Percentiles rank a stretch among this genome's conserved stretches.
Evolutionary conservation across 2,113 vertebrate species (phyloP).

Genomic region (human): DNA sequence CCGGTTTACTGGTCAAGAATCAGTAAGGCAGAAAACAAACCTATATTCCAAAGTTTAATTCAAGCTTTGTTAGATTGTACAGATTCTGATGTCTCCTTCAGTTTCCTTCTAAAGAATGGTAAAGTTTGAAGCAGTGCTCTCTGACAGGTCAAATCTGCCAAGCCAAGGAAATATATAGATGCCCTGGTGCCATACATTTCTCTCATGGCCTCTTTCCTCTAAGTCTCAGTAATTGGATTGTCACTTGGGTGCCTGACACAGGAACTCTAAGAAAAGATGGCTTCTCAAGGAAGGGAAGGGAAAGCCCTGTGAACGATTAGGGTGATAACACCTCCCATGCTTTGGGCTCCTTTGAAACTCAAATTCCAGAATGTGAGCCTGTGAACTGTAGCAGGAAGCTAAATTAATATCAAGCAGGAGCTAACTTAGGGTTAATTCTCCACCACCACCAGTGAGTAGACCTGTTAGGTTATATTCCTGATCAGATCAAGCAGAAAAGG

Average conservation of each 20-base stretch:
- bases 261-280: not conserved
- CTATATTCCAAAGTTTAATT: not conserved
- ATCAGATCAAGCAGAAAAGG: not conserved
- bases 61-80: not conserved
- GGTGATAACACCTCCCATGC: not conserved
- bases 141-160: constrained; percentile 51
- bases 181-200: constrained; percentile 23
- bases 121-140: constrained; percentile 31
- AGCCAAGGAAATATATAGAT: constrained; percentile 35
- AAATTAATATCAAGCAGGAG: not conserved
- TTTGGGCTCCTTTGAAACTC: not conserved
- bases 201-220: constrained; percentile 41
- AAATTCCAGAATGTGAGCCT: not conserved
- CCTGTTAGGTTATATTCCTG: not conserved
- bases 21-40: not conserved
- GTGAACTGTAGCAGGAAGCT: not conserved
- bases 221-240: constrained; percentile 25
- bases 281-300: not conserved
- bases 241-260: not conserved
- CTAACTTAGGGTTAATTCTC: not conserved
- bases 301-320: not conserved
- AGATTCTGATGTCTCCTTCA: constrained; percentile 45
- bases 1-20: not conserved
- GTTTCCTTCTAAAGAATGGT: constrained; percentile 34
- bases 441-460: not conserved